Conservation (phyloP, 2,113 vertebrate genomes). For the Carollia perspicillata region DNA sequence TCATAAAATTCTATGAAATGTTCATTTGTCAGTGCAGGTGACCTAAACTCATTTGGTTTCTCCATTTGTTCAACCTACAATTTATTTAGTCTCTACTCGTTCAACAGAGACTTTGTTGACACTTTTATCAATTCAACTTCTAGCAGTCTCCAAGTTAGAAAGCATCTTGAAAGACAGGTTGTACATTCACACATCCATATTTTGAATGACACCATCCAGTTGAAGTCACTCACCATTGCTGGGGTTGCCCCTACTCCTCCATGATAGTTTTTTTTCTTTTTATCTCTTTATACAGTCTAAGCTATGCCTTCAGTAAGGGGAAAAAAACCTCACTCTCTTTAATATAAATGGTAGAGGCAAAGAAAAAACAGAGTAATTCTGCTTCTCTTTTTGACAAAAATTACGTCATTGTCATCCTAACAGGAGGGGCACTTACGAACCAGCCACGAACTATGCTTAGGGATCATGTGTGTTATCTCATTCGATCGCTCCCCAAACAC, state of each 20-base stretch:
- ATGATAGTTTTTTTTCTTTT: neutral
- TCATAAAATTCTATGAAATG: neutral
- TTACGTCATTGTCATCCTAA: neutral
- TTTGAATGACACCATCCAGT: neutral
- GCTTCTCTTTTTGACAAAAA: neutral
- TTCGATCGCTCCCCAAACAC: neutral
- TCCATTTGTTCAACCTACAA: neutral
- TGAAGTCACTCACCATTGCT: neutral
- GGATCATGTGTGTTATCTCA: neutral
- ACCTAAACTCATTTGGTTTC: slow-evolving; percentile 3
- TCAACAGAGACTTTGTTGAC: neutral
- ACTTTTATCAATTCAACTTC: neutral
- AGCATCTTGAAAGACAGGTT: neutral
- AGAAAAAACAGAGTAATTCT: neutral
- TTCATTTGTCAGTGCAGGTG: neutral
- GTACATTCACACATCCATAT: neutral
- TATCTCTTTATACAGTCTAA: neutral
- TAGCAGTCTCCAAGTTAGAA: neutral
- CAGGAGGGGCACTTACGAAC: neutral
- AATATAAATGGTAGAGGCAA: neutral
- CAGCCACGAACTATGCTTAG: neutral
- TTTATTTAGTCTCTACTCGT: neutral
- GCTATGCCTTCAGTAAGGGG: neutral
- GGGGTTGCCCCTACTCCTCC: neutral
- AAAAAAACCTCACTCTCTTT: neutral